Conservation (phyloP, 2,888 invertebrate genomes). For the Xylophagus ater region DNA sequence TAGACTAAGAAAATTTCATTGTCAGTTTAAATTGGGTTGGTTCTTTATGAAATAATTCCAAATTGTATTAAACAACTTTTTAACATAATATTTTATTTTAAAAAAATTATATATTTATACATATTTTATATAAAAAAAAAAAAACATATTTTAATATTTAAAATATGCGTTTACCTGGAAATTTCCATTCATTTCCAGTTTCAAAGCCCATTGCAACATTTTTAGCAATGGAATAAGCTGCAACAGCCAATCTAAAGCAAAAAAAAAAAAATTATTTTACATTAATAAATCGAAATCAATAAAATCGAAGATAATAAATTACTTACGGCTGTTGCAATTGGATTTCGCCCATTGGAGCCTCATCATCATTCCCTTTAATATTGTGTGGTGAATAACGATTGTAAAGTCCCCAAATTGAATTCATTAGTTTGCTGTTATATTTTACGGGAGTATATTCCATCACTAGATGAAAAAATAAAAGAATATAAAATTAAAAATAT, state of each 20-base stretch:
- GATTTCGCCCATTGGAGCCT: constrained; percentile 20
- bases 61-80: too few species aligned
- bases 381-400: constrained; percentile 82
- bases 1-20: too few species aligned
- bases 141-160: too few species aligned
- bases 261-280: constrained; percentile 1
- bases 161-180: constrained; percentile 12
- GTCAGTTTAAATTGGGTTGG: too few species aligned
- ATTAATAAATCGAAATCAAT: neutral
- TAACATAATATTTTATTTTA: too few species aligned
- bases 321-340: constrained; percentile 29
- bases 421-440: constrained; percentile 80
- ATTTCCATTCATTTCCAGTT: constrained; percentile 24
- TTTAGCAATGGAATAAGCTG: constrained; percentile 25
- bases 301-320: neutral
- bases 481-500: too few species aligned
- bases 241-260: constrained; percentile 26
- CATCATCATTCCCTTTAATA: constrained; percentile 64
- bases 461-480: too few species aligned
- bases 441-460: constrained; percentile 57
- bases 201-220: constrained; percentile 23
- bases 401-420: constrained; percentile 84
- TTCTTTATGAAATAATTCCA: too few species aligned
- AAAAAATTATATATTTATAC: too few species aligned
- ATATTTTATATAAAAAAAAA: too few species aligned